Evolutionary conservation across 2,888 invertebrate genomes (phyloP), one percentile per base, ranked within the genome.

Genomic region (Bugulina stolonifera): DNA sequence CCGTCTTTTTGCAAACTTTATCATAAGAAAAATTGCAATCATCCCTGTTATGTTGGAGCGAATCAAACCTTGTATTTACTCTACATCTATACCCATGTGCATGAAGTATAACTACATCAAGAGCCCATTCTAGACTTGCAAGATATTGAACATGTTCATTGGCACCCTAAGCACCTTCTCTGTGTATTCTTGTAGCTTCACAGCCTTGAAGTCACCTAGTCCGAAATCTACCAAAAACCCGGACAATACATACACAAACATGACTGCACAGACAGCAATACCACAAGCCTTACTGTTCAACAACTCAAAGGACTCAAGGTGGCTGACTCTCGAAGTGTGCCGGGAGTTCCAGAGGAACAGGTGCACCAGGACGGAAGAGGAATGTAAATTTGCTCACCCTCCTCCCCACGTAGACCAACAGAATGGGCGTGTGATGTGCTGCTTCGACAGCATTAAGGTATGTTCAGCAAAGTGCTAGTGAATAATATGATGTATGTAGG

Each of bases 391-490:
- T 87, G 98, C 99, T 79, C 99, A 99, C 89, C 99, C 99, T 76
- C 97, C 98, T 78, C 92, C 94, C 82, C 97, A 98, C 87, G 98
- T 99, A 83, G 99, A 99, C 88, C 96, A 99, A 84, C 98, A 98
- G 89, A 99, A 98, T 88, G 99, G 99, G 86, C 90, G 97, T 84
- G 99, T 99, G 84, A 98, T 97, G 82, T 99, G 99, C 82, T 99
- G 99, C 89, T 99, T 98, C 90, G 99, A 99, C 89, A 97, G 96
- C 88, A 98, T 99, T 88, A 99, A 99, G 96, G 99, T 99, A 88
- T 89, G 90, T 76, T 3, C n/a, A 14, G 23, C n/a, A n/a, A n/a
- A n/a, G n/a, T n/a, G n/a, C n/a, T n/a, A n/a, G n/a, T n/a, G n/a
- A n/a, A n/a, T n/a, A n/a, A n/a, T n/a, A n/a, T n/a, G n/a, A n/a